Evolutionary conservation across 37 sponge, comb jelly and placozoan species (phyloP), one percentile per base, ranked within the genome.

Genomic region (Spongilla lacustris): DNA sequence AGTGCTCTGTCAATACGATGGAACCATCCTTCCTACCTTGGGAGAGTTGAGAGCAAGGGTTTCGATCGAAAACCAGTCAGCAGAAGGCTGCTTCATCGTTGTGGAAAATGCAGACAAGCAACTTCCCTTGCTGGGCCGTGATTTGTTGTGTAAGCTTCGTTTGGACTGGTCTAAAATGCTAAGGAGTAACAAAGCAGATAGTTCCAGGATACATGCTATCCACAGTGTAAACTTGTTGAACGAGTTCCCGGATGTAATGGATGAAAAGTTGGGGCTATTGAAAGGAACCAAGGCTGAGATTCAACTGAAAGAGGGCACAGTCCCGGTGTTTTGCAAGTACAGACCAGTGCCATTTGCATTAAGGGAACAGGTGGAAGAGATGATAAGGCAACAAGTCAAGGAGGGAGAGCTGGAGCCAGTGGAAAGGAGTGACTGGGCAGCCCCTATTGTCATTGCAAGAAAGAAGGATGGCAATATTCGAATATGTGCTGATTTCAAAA

Each of bases 401-500:
- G 46, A 46, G 8, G 46, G 46, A 46, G 46, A 46, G 46, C 46
- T 46, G 8, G 46, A 46, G 46, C 46, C 46, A 46, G 46, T 46
- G 46, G 46, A 46, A 8, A 4, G 8, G 38, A 36, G 78, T 37
- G 78, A 36, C 19, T 78, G 78, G 78, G 78, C 78, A 8, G 49
- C 50, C 19, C 48, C 78, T 17, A 78, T 78, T 5, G 26, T 78
- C 14, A 48, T 78, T 22, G 78, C 37, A 3, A 1, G n/a, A 14
- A 78, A 78, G 49, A 78, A 78, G 26, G 82, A 81, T 81, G 85
- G 76, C 2, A 9, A 4, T 24, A 67, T 81, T 21, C 22, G 84
- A n/a, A n/a, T 34, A n/a, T 83, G 84, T 73, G 75, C 71, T 69
- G 84, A 83, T 34, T 83, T 72, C 74, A 83, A 83, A 73, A 35